Conservation (phyloP, 2,797 vertebrate genomes). For the Alosa sapidissima region DNA sequence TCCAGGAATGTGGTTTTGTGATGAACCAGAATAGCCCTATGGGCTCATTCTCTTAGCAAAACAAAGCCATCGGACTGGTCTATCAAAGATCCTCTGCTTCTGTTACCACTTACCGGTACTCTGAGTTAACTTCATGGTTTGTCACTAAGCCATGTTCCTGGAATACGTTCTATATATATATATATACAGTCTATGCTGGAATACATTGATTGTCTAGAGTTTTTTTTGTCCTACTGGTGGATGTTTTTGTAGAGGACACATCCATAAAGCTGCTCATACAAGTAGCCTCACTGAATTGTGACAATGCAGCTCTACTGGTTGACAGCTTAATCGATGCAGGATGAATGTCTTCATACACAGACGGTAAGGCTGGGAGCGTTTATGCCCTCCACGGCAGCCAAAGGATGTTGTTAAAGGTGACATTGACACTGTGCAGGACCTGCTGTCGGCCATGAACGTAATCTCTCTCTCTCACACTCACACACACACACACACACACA, state of each 20-base stretch:
- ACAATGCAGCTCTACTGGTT: not conserved
- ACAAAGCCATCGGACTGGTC: too few relatives aligned
- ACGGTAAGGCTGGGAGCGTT: not conserved
- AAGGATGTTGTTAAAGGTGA: slow-evolving; percentile 19
- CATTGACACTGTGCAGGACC: slow-evolving; percentile 13
- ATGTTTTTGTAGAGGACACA: not conserved
- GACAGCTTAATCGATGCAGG: slow-evolving; percentile 18
- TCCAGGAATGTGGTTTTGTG: too few relatives aligned
- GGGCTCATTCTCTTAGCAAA: too few relatives aligned
- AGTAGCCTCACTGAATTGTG: not conserved
- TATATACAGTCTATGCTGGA: too few relatives aligned
- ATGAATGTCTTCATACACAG: not conserved
- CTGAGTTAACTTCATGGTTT: too few relatives aligned
- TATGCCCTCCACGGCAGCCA: not conserved
- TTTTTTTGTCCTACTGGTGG: not conserved
- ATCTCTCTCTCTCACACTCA: not conserved
- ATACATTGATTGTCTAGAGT: not conserved
- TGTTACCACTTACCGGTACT: too few relatives aligned
- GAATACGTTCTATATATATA: too few relatives aligned
- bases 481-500: slow-evolving; percentile 1
- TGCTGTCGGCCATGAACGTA: not conserved
- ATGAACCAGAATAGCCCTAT: too few relatives aligned
- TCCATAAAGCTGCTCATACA: not conserved
- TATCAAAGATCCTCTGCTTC: too few relatives aligned
- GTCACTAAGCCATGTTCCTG: too few relatives aligned